Percentiles rank a stretch among this genome's conserved stretches.
phyloP scores from a whole-genome alignment of 2,888 invertebrate species.

The Chirona hameri region DNA sequence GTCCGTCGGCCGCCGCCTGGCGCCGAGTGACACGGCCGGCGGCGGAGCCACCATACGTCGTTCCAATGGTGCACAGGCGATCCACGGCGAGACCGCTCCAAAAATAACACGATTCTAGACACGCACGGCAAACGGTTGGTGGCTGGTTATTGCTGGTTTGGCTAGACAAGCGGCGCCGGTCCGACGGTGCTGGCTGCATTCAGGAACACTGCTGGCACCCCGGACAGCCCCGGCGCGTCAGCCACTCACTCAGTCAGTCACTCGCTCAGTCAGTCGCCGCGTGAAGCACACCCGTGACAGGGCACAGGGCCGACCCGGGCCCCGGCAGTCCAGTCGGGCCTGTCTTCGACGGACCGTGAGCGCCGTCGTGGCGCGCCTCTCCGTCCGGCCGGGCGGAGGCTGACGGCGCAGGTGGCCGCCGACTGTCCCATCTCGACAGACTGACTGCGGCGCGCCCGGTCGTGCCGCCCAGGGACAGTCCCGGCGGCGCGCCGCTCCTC shows the following conservation, averaged over 20 bases:
- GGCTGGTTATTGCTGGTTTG: slow-evolving; percentile 3
- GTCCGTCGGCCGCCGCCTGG: neutral
- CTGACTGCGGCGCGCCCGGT: too few species aligned
- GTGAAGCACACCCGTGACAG: neutral
- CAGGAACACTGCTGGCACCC: neutral
- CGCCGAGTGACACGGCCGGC: neutral
- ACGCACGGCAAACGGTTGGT: neutral
- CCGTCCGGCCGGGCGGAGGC: too few species aligned
- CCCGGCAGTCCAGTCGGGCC: neutral
- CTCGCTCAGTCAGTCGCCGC: neutral
- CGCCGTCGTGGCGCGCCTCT: too few species aligned
- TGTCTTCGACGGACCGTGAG: too few species aligned
- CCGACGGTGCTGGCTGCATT: neutral
- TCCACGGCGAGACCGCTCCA: neutral
- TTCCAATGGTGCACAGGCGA: neutral
- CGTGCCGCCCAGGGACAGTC: too few species aligned
- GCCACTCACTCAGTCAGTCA: neutral
- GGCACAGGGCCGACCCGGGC: neutral
- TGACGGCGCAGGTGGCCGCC: too few species aligned
- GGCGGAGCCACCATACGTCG: neutral
- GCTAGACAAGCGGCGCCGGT: neutral
- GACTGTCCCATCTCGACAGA: too few species aligned
- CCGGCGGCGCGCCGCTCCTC: too few species aligned
- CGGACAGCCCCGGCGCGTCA: neutral
- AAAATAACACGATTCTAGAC: neutral